A percentile compares a stretch with the other conserved stretches of the same genome.
Conservation (phyloP, 2,888 invertebrate genomes). For the Cryptus viduatorius region DNA sequence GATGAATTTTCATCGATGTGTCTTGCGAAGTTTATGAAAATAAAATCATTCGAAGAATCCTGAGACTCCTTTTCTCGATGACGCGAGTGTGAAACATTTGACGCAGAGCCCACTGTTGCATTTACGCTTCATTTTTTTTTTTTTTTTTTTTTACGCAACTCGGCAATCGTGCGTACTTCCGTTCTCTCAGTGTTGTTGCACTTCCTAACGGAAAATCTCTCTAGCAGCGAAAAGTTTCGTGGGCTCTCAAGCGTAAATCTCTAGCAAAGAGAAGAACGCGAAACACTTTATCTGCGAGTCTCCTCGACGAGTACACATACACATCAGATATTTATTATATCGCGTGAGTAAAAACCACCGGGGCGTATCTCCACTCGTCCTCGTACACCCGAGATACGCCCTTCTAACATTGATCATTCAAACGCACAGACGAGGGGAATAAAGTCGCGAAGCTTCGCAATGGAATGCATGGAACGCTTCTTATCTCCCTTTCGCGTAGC, state of each 20-base stretch:
- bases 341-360: not conserved
- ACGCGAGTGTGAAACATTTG: constrained; percentile 20
- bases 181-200: constrained; percentile 53
- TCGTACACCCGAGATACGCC: not conserved
- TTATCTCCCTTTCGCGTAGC: constrained; percentile 63
- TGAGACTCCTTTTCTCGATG: constrained; percentile 12
- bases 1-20: not conserved
- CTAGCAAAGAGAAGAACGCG: constrained; percentile 49
- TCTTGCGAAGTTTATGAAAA: not conserved
- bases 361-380: not conserved
- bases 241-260: constrained; percentile 4
- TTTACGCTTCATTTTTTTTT: not conserved
- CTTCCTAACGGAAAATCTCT: constrained; percentile 57
- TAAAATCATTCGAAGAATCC: constrained; percentile 48
- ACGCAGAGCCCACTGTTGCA: constrained; percentile 2
- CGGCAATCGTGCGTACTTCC: constrained; percentile 57
- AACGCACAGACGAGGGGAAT: constrained; percentile 39
- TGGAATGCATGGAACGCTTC: constrained; percentile 67
- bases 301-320: constrained; percentile 51
- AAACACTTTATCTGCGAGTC: constrained; percentile 62
- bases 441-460: constrained; percentile 60
- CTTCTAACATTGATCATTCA: not conserved
- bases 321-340: constrained; percentile 14
- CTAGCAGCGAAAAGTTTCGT: constrained; percentile 7
- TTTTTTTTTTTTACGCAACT: constrained; percentile 7